These are phyloP conservation scores for Bos indicus DNA, from an alignment of 2,113 vertebrate genomes.

Conservation along the genomic window DNA sequence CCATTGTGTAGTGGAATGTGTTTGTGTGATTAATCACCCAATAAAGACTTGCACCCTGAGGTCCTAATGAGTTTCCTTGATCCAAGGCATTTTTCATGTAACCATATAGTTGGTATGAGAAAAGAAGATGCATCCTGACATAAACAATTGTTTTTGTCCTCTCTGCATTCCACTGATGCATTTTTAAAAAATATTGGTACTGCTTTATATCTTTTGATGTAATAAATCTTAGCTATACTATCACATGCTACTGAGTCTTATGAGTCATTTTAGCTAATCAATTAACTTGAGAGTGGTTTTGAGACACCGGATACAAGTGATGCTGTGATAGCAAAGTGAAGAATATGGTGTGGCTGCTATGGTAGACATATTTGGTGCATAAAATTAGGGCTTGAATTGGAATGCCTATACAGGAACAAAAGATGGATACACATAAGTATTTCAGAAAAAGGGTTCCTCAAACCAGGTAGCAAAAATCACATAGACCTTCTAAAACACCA, in stretches of 20 bases:
- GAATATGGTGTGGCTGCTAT: neutral
- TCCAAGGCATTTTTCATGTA: neutral
- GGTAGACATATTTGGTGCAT: neutral
- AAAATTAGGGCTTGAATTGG: neutral
- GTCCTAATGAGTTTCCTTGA: neutral
- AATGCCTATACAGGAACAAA: neutral
- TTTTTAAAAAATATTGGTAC: neutral
- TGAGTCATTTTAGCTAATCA: neutral
- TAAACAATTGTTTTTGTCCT: neutral
- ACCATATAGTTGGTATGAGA: neutral
- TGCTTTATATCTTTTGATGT: neutral
- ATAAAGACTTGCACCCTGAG: neutral
- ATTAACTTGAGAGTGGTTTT: neutral
- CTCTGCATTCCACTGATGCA: neutral
- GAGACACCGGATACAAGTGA: neutral
- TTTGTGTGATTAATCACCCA: no score
- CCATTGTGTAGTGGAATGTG: neutral
- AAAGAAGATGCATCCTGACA: neutral
- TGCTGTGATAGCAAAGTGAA: neutral
- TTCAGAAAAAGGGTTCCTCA: neutral
- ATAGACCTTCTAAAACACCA: neutral
- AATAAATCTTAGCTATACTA: neutral
- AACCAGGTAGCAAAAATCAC: neutral
- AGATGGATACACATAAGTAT: neutral
- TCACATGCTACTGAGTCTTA: neutral